Evolutionary conservation across 53 echinoderm and acorn worm species (phyloP), one percentile per base, ranked within the genome.

Genomic region (Patiria pectinifera): DNA sequence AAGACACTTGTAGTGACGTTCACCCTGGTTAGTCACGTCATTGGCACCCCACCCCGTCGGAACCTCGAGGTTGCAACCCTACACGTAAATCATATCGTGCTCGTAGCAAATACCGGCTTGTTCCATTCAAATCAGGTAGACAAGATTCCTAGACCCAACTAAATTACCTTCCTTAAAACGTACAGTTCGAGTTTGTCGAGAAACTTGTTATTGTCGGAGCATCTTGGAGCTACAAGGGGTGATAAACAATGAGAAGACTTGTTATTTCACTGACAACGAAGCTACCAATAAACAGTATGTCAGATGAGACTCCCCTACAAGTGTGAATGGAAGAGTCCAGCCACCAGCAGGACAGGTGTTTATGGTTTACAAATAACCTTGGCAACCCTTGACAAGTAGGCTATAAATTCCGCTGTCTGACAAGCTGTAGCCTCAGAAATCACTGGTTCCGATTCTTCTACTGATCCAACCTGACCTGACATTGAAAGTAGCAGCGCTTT

Each of bases 1-100:
- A 24, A 66, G 24, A 1, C 85, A 45, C 70, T 18, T 85, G 85
- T 8, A 6, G 43, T 85, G 69, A 69, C 70, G 70, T 85, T 47
- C 16, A 61, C 59, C 43, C 60, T 83, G 11, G 83, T 83, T 83
- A 83, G 62, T 58, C 10, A 85, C 85, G 85, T 85, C 85, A 85
- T 48, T 83, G 62, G 19, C 66, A 66, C 66, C 66, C 66, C 15
- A 66, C 66, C 53, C 66, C 66, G 66, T 66, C 4, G 14, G 3
- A 66, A 18, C 66, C 60, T 60, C 19, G 19, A 2, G 15, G 66
- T 13, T 66, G 15, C 15, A 66, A 16, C 66, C 9, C 8, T 11
- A 60, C 60, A 12, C 60, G 60, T 60, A 60, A 8, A 60, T 60
- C 60, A 12, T 60, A 60, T 60, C 12, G 8, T 60, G 60, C 60